Evolutionary conservation across 2,888 invertebrate genomes (phyloP).

Genomic region (Agonopterix subpropinquella): DNA sequence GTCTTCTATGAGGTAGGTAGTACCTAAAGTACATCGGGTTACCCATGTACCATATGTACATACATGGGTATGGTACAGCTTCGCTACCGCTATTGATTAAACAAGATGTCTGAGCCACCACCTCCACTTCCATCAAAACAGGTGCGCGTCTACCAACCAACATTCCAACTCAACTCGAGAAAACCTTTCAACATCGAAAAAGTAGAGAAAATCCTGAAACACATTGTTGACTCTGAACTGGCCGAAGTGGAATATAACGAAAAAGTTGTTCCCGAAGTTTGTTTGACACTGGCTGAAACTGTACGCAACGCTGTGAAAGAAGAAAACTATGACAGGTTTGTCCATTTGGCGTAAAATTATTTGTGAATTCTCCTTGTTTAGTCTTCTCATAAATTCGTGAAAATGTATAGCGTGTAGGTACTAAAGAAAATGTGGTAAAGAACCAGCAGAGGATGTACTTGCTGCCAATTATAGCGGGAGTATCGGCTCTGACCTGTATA

Average conservation of each 20-base stretch:
- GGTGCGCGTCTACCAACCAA: slow-evolving; percentile 75
- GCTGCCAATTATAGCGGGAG: slow-evolving; percentile 37
- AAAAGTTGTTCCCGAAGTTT: slow-evolving; percentile 70
- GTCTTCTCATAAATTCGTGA: background rate
- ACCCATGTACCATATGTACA: too few species aligned
- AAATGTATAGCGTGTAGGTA: background rate
- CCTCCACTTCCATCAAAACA: slow-evolving; percentile 33
- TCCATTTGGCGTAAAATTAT: background rate
- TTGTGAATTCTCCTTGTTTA: background rate
- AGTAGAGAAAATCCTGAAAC: slow-evolving; percentile 76
- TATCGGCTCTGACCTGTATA: slow-evolving; percentile 23
- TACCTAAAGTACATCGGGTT: too few species aligned
- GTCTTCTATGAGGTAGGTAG: too few species aligned
- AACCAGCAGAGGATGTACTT: slow-evolving; percentile 32
- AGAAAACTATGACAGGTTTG: slow-evolving; percentile 80
- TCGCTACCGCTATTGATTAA: slow-evolving; percentile 34
- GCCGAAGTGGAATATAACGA: slow-evolving; percentile 79
- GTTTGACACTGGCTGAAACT: slow-evolving; percentile 74
- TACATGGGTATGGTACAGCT: too few species aligned
- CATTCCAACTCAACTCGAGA: slow-evolving; percentile 78
- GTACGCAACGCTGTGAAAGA: slow-evolving; percentile 78
- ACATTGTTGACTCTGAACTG: slow-evolving; percentile 75
- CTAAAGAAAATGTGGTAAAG: background rate
- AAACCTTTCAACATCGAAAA: slow-evolving; percentile 78
- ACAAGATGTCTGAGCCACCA: slow-evolving; percentile 37